Evolutionary conservation across 2,888 invertebrate species (phyloP).

Genomic region (Schizaphis graminum): DNA sequence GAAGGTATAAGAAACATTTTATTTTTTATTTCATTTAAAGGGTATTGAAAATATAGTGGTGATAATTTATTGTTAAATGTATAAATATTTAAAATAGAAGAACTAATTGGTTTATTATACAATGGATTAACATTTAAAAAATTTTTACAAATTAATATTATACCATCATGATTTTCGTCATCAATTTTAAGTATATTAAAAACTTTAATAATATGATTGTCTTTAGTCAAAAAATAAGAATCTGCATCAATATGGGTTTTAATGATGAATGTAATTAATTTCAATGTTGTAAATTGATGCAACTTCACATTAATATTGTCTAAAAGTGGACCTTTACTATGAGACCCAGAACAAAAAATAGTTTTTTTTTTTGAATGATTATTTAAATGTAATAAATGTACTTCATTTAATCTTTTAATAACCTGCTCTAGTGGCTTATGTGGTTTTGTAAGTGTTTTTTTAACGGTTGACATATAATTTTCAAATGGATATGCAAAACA

Average conservation of each 20-base stretch:
- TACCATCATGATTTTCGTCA: background rate
- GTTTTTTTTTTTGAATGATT: no score
- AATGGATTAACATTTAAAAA: background rate
- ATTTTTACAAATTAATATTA: background rate
- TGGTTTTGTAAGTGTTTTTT: background rate
- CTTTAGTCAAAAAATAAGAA: background rate
- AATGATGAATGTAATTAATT: background rate
- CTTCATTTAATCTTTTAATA: background rate
- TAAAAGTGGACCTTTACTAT: constrained; percentile 12
- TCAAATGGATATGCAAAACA: no score
- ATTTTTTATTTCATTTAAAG: constrained; percentile 13
- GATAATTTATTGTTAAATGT: constrained; percentile 12
- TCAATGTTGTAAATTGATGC: background rate
- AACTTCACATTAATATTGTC: background rate
- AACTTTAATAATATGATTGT: background rate
- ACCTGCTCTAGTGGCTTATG: background rate
- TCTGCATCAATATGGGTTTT: background rate
- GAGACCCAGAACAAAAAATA: background rate
- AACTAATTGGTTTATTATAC: background rate
- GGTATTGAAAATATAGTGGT: background rate
- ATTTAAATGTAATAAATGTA: background rate
- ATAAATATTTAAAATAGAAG: background rate
- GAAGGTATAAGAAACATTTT: constrained; percentile 7
- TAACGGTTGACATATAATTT: background rate
- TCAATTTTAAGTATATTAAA: background rate